These are phyloP conservation scores for Sinocyclocheilus anophthalmus DNA, from an alignment of 2,113 vertebrate genomes.

Conservation along the genomic window DNA sequence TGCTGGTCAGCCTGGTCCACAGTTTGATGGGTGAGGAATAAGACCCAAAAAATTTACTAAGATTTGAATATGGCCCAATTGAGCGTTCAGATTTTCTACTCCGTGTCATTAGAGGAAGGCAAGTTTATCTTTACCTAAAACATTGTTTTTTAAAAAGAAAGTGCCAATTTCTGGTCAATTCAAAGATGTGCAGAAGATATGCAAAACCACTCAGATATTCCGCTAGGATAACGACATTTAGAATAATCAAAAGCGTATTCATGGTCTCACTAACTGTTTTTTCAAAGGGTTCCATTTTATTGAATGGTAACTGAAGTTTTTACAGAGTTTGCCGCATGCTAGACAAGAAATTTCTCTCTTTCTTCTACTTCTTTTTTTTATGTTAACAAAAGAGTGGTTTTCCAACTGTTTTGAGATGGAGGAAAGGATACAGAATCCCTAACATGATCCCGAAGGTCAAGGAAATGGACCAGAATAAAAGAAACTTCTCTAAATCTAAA, in stretches of 20 bases:
- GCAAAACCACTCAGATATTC: too few species aligned
- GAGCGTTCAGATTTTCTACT: not conserved
- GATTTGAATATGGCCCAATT: not conserved
- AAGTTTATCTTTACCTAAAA: not conserved
- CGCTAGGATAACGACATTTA: too few species aligned
- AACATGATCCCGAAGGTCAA: not conserved
- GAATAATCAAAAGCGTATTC: too few species aligned
- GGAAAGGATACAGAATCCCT: conserved; percentile 11
- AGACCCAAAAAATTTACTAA: not conserved
- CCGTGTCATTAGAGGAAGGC: not conserved
- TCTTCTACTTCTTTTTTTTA: not conserved
- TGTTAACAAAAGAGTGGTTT: not conserved
- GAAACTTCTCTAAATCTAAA: not conserved
- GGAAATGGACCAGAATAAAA: not conserved
- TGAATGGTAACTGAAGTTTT: too few species aligned
- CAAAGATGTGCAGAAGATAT: too few species aligned
- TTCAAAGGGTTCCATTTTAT: too few species aligned
- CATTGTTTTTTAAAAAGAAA: not conserved
- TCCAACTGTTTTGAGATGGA: conserved; percentile 7
- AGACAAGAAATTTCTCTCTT: not conserved
- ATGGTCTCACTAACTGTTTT: too few species aligned
- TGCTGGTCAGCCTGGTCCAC: not conserved
- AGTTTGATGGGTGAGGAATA: not conserved
- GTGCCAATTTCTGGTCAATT: too few species aligned
- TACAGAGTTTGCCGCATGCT: not conserved